Base-by-base conservation (phyloP, 1,140 invertebrate genomes). In the Mya arenaria region DNA sequence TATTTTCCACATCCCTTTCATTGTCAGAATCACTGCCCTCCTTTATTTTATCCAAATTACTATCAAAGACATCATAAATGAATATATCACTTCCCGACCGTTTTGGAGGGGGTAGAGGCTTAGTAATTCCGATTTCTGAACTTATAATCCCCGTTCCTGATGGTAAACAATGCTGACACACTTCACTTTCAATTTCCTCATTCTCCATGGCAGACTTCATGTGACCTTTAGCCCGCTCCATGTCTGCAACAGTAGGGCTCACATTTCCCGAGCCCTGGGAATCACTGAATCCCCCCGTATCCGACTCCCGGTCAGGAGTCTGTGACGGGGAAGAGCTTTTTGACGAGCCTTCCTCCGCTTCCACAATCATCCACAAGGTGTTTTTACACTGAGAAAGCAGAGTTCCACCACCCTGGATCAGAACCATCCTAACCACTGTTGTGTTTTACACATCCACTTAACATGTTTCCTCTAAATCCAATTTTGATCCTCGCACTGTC, bases 361-460 rank as follows among this genome's bases (percentile, higher is more conserved):
- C 69, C 36, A 74, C 58, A 52, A 74, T 82, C 69, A 73, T 82
- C 62, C 69, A 73, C 6, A 82, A 48, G 41, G 79, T 73, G 30
- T 82, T 73, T 44, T 74, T 80, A 80, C 77, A 80, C 77, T 80
- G 77, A 48, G 66, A 39, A 25, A 65, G 60, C 13, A 82, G 36
- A n/a, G 79, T 56, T 48, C 68, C 68, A n/a, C 62, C 79, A 65
- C 60, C 79, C n/a, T 82, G 79, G 36, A 82, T 73, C 34, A 72
- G 52, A 23, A 82, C 79, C 69, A 82, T 82, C 32, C 37, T 69
- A 28, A n/a, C n/a, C n/a, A n/a, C n/a, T n/a, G n/a, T n/a, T n/a
- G n/a, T n/a, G n/a, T n/a, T n/a, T n/a, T n/a, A n/a, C n/a, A 39
- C 56, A 28, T n/a, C n/a, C n/a, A n/a, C n/a, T n/a, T n/a, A n/a